These are phyloP conservation scores for Aricia artaxerxes DNA, from an alignment of 2,888 invertebrate species.

Conservation along the genomic window DNA sequence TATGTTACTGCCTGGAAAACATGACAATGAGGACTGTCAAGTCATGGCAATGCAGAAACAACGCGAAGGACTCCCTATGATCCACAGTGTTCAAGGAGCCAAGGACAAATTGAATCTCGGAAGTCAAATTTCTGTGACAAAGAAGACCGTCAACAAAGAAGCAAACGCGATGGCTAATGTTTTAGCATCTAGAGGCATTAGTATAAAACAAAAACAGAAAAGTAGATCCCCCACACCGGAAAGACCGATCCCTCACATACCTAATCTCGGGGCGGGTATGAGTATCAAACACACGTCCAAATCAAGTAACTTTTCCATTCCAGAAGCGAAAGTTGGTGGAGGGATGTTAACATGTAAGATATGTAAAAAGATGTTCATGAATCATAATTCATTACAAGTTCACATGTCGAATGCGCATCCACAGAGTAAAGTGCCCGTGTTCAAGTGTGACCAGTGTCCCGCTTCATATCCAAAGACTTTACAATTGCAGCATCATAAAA, in stretches of 20 bases:
- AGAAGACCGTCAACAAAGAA: constrained; percentile 83
- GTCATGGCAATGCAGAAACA: constrained; percentile 88
- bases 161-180: constrained; percentile 89
- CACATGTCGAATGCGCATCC: constrained; percentile 70
- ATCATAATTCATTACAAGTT: constrained; percentile 59
- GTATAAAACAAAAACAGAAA: constrained; percentile 85
- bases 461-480: constrained; percentile 86
- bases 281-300: constrained; percentile 78
- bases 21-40: constrained; percentile 88
- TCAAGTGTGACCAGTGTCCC: constrained; percentile 85
- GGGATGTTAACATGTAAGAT: constrained; percentile 67
- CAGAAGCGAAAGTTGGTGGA: constrained; percentile 67
- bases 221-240: constrained; percentile 70
- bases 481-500: constrained; percentile 83
- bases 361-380: constrained; percentile 74
- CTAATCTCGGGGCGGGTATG: constrained; percentile 73
- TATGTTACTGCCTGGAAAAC: constrained; percentile 84
- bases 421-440: constrained; percentile 64
- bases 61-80: constrained; percentile 86
- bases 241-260: constrained; percentile 69
- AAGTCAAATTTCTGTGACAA: constrained; percentile 87
- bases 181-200: constrained; percentile 88
- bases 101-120: constrained; percentile 83
- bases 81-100: constrained; percentile 86
- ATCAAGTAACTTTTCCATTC: constrained; percentile 68